These are phyloP conservation scores for Drosophila dives DNA, from an alignment of 2,888 invertebrate species.

Conservation along the genomic window DNA sequence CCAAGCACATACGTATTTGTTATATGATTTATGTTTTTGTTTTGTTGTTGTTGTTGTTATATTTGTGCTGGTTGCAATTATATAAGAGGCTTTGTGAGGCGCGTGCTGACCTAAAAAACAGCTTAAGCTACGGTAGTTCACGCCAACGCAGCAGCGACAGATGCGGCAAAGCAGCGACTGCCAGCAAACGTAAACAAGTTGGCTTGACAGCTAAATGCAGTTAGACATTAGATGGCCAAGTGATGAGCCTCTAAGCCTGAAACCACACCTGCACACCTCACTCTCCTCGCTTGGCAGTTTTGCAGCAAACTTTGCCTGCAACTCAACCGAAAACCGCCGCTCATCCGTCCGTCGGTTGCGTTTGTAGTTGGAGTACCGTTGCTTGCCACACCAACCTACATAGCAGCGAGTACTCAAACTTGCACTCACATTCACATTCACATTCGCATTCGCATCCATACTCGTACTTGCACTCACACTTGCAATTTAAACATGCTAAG, in stretches of 20 bases:
- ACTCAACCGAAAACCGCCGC: conserved; percentile 56
- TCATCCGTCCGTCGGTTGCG: conserved; percentile 44
- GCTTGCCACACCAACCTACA: conserved; percentile 79
- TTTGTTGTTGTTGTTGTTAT: conserved; percentile 15
- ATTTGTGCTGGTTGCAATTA: conserved; percentile 41
- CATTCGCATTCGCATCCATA: conserved; percentile 10
- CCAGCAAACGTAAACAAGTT: conserved; percentile 70
- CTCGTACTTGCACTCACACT: conserved; percentile 15
- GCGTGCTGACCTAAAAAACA: conserved; percentile 74
- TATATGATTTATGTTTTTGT: conserved; percentile 46
- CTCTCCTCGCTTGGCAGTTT: conserved; percentile 48
- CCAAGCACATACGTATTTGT: conserved; percentile 37
- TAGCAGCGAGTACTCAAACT: conserved; percentile 54
- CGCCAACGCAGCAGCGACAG: conserved; percentile 60
- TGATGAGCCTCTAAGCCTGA: conserved; percentile 66
- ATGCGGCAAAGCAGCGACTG: conserved; percentile 35
- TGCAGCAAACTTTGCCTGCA: conserved; percentile 63
- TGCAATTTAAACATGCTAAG: conserved; percentile 48
- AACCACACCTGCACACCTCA: background rate
- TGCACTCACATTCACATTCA: conserved; percentile 27
- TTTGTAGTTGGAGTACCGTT: conserved; percentile 62
- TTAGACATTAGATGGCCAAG: conserved; percentile 74
- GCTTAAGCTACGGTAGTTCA: conserved; percentile 64
- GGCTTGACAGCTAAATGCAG: conserved; percentile 73
- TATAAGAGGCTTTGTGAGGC: conserved; percentile 66